Evolutionary conservation across 2,797 vertebrate species (phyloP), one percentile per base, ranked within the genome.

Genomic region (Trematocara caparti): DNA sequence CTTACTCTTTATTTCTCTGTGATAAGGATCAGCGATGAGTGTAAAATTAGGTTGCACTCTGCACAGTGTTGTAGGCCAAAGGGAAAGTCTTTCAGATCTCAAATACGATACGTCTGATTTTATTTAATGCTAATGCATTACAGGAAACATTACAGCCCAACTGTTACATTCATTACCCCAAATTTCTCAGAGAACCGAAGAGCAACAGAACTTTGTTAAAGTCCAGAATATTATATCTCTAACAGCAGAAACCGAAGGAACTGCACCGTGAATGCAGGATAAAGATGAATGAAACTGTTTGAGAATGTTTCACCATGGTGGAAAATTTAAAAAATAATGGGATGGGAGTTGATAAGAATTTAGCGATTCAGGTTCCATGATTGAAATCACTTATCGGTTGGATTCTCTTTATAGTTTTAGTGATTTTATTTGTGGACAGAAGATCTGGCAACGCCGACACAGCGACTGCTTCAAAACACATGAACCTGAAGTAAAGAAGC

Each of bases 51-150:
- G 8, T 14, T 43, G 38, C 5, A 45, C 38, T 69, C 38, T 69
- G 13, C 2, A 69, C 13, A 6, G 21, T 17, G 38, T 40, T 40
- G 36, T 21, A 66, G 19, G 13, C 5, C 12, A 14, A 45, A 69
- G 0, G 2, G 10, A 27, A 43, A 24, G 8, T 2, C 0, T 43
- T 43, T 66, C 19, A 40, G 38, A 69, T 5, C 32, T 62, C 38
- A 45, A 27, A 43, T 15, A 27, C 2, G 0, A 40, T 8, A 40
- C 0, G 4, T 24, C 6, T 14, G 7, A 27, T 19, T 19, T 19
- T 24, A 13, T 48, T n/a, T n/a, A 2, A 57, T 12, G 0, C 10
- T 2, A 19, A 64, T 64, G 36, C 38, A 13, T 9, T 1, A 2
- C 64, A 45, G 0, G 19, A 24, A 15, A 69, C 0, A 15, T 27